These are phyloP conservation scores for Pelvicachromis taeniatus DNA, from an alignment of 2,113 vertebrate species.

Conservation along the genomic window DNA sequence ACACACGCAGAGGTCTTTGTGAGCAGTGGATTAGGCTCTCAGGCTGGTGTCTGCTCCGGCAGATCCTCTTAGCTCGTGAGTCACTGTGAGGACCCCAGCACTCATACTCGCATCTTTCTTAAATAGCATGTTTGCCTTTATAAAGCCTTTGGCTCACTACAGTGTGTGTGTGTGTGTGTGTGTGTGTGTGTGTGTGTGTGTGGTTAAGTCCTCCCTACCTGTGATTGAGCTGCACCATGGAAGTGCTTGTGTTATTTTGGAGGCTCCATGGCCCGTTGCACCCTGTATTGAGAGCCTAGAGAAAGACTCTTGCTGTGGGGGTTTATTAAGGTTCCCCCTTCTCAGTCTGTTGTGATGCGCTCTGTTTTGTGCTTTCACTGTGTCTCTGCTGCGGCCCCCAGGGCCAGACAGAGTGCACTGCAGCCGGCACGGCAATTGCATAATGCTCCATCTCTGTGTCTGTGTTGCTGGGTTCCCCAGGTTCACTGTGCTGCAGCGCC, in stretches of 20 bases:
- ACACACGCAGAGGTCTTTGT: neutral
- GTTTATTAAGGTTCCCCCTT: conserved; percentile 39
- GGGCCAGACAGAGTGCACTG: conserved; percentile 56
- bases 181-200: neutral
- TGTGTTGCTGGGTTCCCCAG: conserved; percentile 55
- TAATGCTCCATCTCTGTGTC: conserved; percentile 54
- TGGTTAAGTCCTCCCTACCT: conserved; percentile 21
- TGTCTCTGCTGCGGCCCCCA: conserved; percentile 5
- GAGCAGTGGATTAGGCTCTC: conserved; percentile 8
- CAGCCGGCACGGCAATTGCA: conserved; percentile 67
- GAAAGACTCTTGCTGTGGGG: conserved; percentile 31
- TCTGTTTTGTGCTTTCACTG: neutral
- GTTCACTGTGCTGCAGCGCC: conserved; percentile 57
- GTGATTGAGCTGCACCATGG: conserved; percentile 1
- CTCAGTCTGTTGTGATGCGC: conserved; percentile 44
- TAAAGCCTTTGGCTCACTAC: neutral
- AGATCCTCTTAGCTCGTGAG: conserved; percentile 58
- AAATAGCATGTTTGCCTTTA: neutral
- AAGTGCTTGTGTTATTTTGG: conserved; percentile 29
- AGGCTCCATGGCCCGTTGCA: neutral
- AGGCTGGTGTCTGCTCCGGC: conserved; percentile 29
- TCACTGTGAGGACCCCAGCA: neutral
- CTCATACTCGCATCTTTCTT: neutral
- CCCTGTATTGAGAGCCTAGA: conserved; percentile 18
- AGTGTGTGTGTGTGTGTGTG: neutral